Evolutionary conservation across 2,113 vertebrate genomes (phyloP), one percentile per base, ranked within the genome.

Genomic region (Fregetta grallaria): DNA sequence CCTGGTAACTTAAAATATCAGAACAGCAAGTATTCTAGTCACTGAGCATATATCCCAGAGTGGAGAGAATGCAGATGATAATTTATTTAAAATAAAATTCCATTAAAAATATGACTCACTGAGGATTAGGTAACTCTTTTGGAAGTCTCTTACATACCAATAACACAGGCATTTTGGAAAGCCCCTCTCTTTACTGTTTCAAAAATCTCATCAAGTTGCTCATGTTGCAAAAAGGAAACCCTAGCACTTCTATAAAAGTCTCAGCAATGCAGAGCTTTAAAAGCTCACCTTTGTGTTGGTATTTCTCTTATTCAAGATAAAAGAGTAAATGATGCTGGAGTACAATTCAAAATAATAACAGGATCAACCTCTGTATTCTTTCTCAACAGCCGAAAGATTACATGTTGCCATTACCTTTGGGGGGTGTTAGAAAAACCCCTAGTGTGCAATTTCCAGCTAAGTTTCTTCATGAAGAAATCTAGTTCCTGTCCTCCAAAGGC

Each of bases 341-440:
- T 67, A 80, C 38, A 86, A 72, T 77, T 77, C 72, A 67, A 92
- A 91, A 66, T 61, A 92, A 82, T 86, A 71, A 88, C 44, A 93
- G 59, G 50, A 96, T 90, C 72, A 86, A n/a, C 61, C 13, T 91
- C 72, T 65, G 13, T 55, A 81, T 67, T 90, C 47, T 81, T 94
- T 88, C 72, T 80, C 63, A 92, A 83, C 8, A 91, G 47, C 30
- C 82, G 55, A 81, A 88, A 93, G 86, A 89, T 89, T 89, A 84
- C 63, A 53, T 22, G 32, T 66, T 90, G 25, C 45, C 21, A 47
- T 89, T 92, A 92, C 38, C 25, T 86, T 62, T 66, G 50, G 12
- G 55, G 32, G 74, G 36, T 77, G 88, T 88, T 88, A 88, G 67
- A 91, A 93, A 92, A 92, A 74, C 50, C 42, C n/a, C 45, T 73